Evolutionary conservation across 2,888 invertebrate species (phyloP), one percentile per base, ranked within the genome.

Genomic region (Cryptosula pallasiana): DNA sequence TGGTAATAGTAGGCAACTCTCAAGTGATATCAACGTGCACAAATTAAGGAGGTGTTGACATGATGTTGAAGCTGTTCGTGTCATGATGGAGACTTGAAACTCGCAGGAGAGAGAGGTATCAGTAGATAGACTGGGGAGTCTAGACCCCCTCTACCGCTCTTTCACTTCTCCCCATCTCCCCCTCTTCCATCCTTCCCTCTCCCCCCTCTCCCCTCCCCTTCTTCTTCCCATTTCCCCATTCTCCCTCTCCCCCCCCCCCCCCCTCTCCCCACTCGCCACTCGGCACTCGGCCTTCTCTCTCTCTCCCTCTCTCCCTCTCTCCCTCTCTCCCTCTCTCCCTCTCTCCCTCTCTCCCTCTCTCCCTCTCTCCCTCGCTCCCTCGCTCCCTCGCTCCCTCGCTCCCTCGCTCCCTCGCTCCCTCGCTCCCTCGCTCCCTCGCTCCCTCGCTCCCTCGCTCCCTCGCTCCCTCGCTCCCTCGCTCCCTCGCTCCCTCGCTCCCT

Each of bases 291-390:
- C 63, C 25, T 23, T 63, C n/a, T 63, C n/a, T 25, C 63, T 63
- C 63, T 63, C 63, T 25, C n/a, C 23, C 63, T 63, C 63, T 63
- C 63, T 25, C 63, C 23, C 63, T 63, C 63, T 25, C 63, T 63
- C 63, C 23, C 63, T 25, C 63, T 63, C 63, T 63, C 63, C 25
- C 63, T 63, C 63, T 63, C n/a, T n/a, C n/a, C n/a, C n/a, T n/a
- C n/a, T n/a, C n/a, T n/a, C n/a, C n/a, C n/a, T n/a, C n/a, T n/a
- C n/a, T n/a, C n/a, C n/a, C n/a, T n/a, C n/a, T n/a, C n/a, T n/a
- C n/a, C n/a, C n/a, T n/a, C n/a, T n/a, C n/a, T n/a, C n/a, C n/a
- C n/a, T n/a, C n/a, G n/a, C n/a, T n/a, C n/a, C n/a, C n/a, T n/a
- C n/a, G n/a, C 63, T 25, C 63, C 23, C 63, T 63, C 63, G 13